Conservation (phyloP, 2,888 invertebrate genomes). For the Nycteola revayana region DNA sequence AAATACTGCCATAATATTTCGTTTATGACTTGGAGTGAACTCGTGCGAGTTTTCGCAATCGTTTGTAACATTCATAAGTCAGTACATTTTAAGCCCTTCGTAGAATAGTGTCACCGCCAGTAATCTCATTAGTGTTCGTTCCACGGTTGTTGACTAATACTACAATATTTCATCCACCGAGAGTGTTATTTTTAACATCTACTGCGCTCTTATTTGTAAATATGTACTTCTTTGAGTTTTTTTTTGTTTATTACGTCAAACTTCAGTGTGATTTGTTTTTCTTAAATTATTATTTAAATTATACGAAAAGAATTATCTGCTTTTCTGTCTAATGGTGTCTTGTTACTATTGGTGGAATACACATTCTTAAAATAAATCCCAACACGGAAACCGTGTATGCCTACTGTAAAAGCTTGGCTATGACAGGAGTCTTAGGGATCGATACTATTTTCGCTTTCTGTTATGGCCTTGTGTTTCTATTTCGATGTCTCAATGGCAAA, state of each 20-base stretch:
- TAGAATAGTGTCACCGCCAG: slow-evolving; percentile 27
- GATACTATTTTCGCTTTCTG: slow-evolving; percentile 63
- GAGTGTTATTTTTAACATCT: slow-evolving; percentile 18
- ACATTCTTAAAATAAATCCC: no score
- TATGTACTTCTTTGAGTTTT: no score
- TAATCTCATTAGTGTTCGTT: slow-evolving; percentile 27
- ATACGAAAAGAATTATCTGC: no score
- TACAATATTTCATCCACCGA: slow-evolving; percentile 22
- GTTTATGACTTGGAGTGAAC: slow-evolving; percentile 37
- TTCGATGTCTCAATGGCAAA: slow-evolving; percentile 60
- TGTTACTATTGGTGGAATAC: no score
- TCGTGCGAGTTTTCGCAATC: slow-evolving; percentile 34
- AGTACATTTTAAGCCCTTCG: slow-evolving; percentile 30
- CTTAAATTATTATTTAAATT: slow-evolving; percentile 8
- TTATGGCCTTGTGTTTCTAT: slow-evolving; percentile 74
- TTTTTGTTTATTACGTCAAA: no score
- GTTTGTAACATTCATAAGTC: slow-evolving; percentile 32
- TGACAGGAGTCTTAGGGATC: slow-evolving; percentile 39
- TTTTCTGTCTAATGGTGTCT: no score
- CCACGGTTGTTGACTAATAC: slow-evolving; percentile 36
- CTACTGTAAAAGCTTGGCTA: slow-evolving; percentile 6
- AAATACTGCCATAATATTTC: slow-evolving; percentile 52
- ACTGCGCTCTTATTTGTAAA: no score
- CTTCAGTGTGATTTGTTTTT: no score
- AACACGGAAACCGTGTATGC: no score